Evolutionary conservation across 2,888 invertebrate genomes (phyloP).

Genomic region (Scaptomyza parva): DNA sequence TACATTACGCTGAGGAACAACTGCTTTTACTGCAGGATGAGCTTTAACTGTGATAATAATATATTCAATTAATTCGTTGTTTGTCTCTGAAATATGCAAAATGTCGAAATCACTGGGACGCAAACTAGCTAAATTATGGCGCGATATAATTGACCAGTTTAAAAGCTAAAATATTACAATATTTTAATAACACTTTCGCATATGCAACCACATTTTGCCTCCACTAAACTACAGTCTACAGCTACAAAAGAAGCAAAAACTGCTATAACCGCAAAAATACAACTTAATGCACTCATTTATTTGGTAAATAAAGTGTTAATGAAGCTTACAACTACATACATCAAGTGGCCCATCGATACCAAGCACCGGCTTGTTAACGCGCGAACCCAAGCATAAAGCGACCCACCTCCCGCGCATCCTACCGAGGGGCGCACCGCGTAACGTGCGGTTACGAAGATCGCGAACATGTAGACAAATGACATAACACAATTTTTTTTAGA

Average conservation of each 20-base stretch:
- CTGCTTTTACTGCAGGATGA: constrained; percentile 91
- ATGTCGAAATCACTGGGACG: constrained; percentile 98
- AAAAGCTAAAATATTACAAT: constrained; percentile 83
- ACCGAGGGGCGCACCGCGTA: too few species aligned
- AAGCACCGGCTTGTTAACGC: too few species aligned
- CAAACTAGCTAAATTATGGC: constrained; percentile 92
- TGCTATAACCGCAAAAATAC: constrained; percentile 28
- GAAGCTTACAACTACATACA: too few species aligned
- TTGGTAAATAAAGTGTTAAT: constrained; percentile 10
- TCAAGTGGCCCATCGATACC: too few species aligned
- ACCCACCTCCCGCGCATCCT: too few species aligned
- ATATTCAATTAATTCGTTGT: constrained; percentile 84
- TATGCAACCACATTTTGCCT: background rate
- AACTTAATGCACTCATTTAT: constrained; percentile 59
- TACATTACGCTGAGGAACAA: constrained; percentile 92
- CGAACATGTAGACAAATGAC: too few species aligned
- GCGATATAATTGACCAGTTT: constrained; percentile 91
- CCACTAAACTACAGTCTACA: constrained; percentile 16
- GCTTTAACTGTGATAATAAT: constrained; percentile 87
- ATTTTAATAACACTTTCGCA: background rate
- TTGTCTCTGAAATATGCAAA: constrained; percentile 86
- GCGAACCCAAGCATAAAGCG: too few species aligned
- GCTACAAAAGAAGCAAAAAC: constrained; percentile 25
- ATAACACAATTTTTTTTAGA: too few species aligned
- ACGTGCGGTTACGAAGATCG: too few species aligned